Percentiles rank a stretch among this genome's conserved stretches.
Evolutionary conservation across 1,140 invertebrate genomes (phyloP).

Genomic region (Drosophila kurseongensis): DNA sequence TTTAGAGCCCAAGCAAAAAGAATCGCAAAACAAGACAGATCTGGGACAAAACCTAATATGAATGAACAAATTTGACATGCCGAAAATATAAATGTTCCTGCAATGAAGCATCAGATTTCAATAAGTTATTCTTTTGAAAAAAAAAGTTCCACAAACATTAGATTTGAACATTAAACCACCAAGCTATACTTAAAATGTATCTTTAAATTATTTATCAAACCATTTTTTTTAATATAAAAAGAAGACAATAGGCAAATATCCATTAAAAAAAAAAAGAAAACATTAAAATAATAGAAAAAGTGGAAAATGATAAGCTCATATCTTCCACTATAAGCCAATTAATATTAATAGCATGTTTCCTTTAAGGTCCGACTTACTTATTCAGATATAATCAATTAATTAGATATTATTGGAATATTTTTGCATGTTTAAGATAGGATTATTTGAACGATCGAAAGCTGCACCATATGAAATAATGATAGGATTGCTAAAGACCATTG

Average conservation of each 20-base stretch:
- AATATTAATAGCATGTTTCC: neutral
- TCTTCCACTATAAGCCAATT: neutral
- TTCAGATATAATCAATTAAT: neutral
- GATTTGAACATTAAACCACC: too few relatives aligned
- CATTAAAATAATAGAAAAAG: neutral
- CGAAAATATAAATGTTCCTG: constrained; percentile 36
- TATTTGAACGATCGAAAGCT: neutral
- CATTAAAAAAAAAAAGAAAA: neutral
- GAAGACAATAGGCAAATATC: constrained; percentile 27
- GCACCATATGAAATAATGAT: neutral
- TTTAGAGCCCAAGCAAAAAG: constrained; percentile 27
- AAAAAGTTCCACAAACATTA: neutral
- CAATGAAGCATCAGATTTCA: constrained; percentile 11
- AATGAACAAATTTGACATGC: constrained; percentile 22
- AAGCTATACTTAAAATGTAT: neutral
- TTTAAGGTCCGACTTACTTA: neutral
- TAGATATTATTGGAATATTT: constrained; percentile 1
- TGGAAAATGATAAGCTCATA: neutral
- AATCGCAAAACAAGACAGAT: constrained; percentile 6
- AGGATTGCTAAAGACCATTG: constrained; percentile 8
- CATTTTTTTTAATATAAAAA: neutral
- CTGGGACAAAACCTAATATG: constrained; percentile 13
- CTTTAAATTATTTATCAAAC: neutral
- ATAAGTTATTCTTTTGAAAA: neutral
- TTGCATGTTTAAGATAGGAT: neutral